These are phyloP conservation scores for Pseudeuparius sepicola DNA, from an alignment of 2,888 invertebrate species.

Conservation along the genomic window DNA sequence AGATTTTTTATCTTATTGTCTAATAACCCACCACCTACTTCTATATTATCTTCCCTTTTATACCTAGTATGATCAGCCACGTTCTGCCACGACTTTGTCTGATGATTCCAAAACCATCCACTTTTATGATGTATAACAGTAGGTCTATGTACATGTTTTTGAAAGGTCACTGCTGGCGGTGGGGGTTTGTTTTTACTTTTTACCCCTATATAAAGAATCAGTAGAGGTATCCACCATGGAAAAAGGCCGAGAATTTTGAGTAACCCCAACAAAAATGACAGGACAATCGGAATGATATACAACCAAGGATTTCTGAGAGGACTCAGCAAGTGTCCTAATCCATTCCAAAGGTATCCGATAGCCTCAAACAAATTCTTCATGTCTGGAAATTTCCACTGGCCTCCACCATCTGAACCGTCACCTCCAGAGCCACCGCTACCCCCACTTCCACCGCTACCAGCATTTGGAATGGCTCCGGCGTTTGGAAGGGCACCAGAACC, in stretches of 20 bases:
- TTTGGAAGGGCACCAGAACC: constrained; percentile 12
- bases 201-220: constrained; percentile 33
- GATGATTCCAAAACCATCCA: constrained; percentile 49
- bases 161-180: constrained; percentile 28
- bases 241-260: constrained; percentile 52
- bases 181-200: constrained; percentile 27
- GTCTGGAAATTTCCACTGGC: constrained; percentile 29
- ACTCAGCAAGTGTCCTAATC: constrained; percentile 24
- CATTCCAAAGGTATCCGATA: constrained; percentile 26
- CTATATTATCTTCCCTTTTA: constrained; percentile 25
- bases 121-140: constrained; percentile 37
- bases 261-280: constrained; percentile 52
- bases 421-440: constrained; percentile 22
- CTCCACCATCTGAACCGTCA: constrained; percentile 20
- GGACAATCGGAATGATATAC: constrained; percentile 50
- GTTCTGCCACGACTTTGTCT: constrained; percentile 46
- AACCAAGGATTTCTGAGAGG: constrained; percentile 40
- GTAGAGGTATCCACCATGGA: constrained; percentile 51
- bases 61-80: constrained; percentile 27
- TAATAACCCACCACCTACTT: too few species aligned
- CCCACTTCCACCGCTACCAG: constrained; percentile 23
- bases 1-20: too few species aligned
- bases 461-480: constrained; percentile 9
- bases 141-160: constrained; percentile 36
- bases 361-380: constrained; percentile 32